Evolutionary conservation across 2,797 vertebrate genomes (phyloP), one percentile per base, ranked within the genome.

Genomic region (Poecilia gillii): DNA sequence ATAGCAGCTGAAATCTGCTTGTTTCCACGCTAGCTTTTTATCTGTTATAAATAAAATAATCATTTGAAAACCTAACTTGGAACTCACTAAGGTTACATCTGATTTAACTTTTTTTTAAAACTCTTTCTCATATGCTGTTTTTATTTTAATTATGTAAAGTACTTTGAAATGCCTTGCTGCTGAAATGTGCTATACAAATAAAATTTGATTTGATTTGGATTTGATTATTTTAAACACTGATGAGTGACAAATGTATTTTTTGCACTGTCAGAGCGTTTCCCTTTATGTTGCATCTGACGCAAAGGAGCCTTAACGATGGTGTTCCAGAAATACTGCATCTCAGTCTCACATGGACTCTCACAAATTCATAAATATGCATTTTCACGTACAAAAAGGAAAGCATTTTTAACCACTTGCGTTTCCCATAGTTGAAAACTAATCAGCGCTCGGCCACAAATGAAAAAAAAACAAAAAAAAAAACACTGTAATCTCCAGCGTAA

Each of bases 281-380:
- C 72, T 78, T 76, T 3, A 73, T 25, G 72, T 57, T 64, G 25
- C 55, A 73, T 81, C 23, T 33, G 16, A 49, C 45, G 53, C 72
- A n/a, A 33, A 49, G 46, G 46, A 70, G 55, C 70, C 45, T 73
- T n/a, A 46, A 66, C 83, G 33, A 62, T 31, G 20, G 2, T 33
- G 18, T 41, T 12, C 72, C 64, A 70, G 75, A n/a, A 78, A 46
- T 62, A 62, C 74, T 80, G 74, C 78, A 77, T 88, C 80, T 85
- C 47, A 85, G 74, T 41, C 33, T 80, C 31, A 84, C 55, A 68
- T 45, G 46, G 47, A 6, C 66, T 71, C 77, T 88, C 87, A 90
- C 85, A 73, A 79, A 93, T 86, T 88, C 87, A 91, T 87, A 76
- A 80, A 93, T 86, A 89, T 91, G 82, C 79, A 88, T 91, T 87